Conservation (phyloP, 1,140 invertebrate genomes). For the Coenobita brevimanus region DNA sequence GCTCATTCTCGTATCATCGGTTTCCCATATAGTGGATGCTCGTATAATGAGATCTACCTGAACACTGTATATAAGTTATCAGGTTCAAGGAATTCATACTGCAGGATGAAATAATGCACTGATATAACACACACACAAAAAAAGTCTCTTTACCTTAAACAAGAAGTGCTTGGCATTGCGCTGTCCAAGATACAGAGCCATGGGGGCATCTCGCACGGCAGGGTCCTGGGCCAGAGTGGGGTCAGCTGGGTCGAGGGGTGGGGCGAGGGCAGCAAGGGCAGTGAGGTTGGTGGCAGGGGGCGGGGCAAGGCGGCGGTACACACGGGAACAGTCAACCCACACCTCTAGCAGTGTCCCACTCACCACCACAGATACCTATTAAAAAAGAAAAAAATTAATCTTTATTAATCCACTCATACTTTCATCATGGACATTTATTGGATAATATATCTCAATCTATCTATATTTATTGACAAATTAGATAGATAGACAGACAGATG, state of each 20-base stretch:
- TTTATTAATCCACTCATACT: no score
- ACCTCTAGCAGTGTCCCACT: constrained; percentile 87
- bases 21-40: no score
- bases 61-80: no score
- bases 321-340: constrained; percentile 88
- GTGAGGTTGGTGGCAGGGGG: constrained; percentile 70
- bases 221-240: constrained; percentile 49
- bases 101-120: background rate
- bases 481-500: no score
- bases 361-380: constrained; percentile 82
- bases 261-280: constrained; percentile 44
- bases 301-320: constrained; percentile 83
- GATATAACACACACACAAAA: background rate
- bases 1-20: no score
- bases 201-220: constrained; percentile 68
- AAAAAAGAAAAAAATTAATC: no score
- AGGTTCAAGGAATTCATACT: background rate
- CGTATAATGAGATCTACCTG: no score
- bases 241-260: constrained; percentile 46
- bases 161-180: constrained; percentile 87
- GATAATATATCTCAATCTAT: no score
- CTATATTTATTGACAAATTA: no score
- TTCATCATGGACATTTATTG: no score
- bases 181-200: constrained; percentile 90
- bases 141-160: constrained; percentile 83